Base-by-base conservation (phyloP, 2,113 vertebrate genomes). In the Phaethornis superciliosus region DNA sequence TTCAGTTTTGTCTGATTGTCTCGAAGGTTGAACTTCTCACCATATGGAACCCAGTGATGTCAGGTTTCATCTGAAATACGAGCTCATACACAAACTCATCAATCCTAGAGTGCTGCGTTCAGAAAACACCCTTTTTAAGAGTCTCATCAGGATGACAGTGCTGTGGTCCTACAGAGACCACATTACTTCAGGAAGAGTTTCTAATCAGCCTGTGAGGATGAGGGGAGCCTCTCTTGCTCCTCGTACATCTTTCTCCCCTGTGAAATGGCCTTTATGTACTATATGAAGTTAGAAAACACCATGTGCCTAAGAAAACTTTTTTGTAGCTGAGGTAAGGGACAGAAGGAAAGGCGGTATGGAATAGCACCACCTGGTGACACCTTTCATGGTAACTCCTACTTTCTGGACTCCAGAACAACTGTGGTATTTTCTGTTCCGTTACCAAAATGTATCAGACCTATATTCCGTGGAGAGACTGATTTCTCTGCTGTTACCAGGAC, bases 21-120 rank as follows among this genome's bases (percentile, higher is more conserved):
- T 68, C 0, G 0, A 46, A 42, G n/a, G 30, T 11, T 54, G 35
- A 60, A 62, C 17, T 55, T 83, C 37, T 1, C 37, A 22, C 26
- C 21, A 60, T 0, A 0, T 85, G 52, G 40, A 80, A 95, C 56
- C 0, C 3, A 16, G 5, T 22, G 5, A 70, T 84, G 27, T 74
- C 55, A 82, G 15, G 22, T 71, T 88, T 35, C 2, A 18, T 28
- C 33, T 70, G 7, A 90, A 85, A 55, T 49, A 28, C 2, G 12
- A 74, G 28, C 14, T 89, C 81, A 51, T 33, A 46, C 7, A 7
- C 35, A 44, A 62, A 77, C 24, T 77, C 5, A 23, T 44, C 6
- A 21, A 35, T 71, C n/a, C 23, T 62, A 46, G 76, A 89, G 78
- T 62, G 51, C 44, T 78, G 6, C 24, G 4, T 85, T 78, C 7